Percentiles rank a stretch among this genome's conserved stretches.
phyloP scores from a whole-genome alignment of 2,888 invertebrate genomes.

The Pseudoips prasinana region DNA sequence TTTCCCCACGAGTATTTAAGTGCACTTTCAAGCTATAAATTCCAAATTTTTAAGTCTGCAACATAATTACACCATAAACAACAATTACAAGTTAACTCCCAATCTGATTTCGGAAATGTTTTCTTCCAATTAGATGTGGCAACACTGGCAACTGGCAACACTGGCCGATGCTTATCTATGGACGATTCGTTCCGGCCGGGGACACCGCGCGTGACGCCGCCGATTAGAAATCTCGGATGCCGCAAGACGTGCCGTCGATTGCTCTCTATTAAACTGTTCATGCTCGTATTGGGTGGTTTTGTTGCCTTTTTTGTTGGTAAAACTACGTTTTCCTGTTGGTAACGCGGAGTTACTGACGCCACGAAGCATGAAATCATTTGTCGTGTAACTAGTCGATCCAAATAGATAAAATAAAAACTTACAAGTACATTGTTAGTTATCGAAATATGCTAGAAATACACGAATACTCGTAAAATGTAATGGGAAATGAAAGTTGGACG shows the following conservation, averaged over 20 bases:
- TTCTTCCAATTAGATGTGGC: conserved; percentile 36
- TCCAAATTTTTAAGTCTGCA: no score
- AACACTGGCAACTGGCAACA: conserved; percentile 32
- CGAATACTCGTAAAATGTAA: no score
- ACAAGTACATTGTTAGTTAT: no score
- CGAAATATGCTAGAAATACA: no score
- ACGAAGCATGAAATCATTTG: background rate
- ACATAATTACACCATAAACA: no score
- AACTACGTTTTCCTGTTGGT: background rate
- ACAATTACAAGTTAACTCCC: no score
- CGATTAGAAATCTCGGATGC: conserved; percentile 68
- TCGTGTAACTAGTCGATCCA: background rate
- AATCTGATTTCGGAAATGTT: conserved; percentile 38
- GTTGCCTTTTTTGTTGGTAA: conserved; percentile 17
- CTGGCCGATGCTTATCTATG: conserved; percentile 61
- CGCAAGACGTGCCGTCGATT: conserved; percentile 44
- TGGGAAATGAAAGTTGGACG: no score
- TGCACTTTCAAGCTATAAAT: no score
- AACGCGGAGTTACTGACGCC: background rate
- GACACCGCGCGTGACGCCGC: conserved; percentile 63
- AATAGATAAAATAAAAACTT: no score
- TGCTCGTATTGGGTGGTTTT: conserved; percentile 33
- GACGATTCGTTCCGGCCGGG: conserved; percentile 51
- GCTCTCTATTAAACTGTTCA: conserved; percentile 45
- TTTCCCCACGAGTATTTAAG: no score